Conservation (phyloP, 2,888 invertebrate genomes). For the Bembecia ichneumoniformis region DNA sequence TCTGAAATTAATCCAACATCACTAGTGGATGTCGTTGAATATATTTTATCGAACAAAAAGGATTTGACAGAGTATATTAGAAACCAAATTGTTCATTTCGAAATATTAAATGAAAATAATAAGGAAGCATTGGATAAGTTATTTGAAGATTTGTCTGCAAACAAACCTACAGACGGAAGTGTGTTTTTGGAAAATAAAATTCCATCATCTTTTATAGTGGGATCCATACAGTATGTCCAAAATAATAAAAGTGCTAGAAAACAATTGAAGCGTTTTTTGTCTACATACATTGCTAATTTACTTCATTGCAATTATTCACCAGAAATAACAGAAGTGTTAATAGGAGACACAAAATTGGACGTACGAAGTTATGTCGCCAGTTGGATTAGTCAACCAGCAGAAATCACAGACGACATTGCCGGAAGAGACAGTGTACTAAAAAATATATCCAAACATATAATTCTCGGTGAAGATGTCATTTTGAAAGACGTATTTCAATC, state of each 20-base stretch:
- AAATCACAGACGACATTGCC: constrained; percentile 36
- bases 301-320: constrained; percentile 74
- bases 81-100: constrained; percentile 47
- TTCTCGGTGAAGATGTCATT: constrained; percentile 35
- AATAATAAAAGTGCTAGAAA: constrained; percentile 44
- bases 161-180: constrained; percentile 35
- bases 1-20: constrained; percentile 38
- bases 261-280: constrained; percentile 46
- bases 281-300: constrained; percentile 64
- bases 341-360: constrained; percentile 58
- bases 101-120: constrained; percentile 41
- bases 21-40: constrained; percentile 47
- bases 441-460: constrained; percentile 52
- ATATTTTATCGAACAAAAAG: constrained; percentile 41
- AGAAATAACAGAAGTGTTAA: constrained; percentile 58
- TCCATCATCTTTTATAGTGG: constrained; percentile 55
- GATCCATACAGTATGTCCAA: constrained; percentile 50
- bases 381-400: constrained; percentile 53
- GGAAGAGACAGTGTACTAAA: constrained; percentile 36
- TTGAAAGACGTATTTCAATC: constrained; percentile 41
- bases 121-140: constrained; percentile 41
- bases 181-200: constrained; percentile 51
- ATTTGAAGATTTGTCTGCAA: constrained; percentile 52
- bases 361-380: constrained; percentile 61
- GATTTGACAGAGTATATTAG: constrained; percentile 41